Evolutionary conservation across 2,113 vertebrate species (phyloP), one percentile per base, ranked within the genome.

Genomic region (Ascaphus truei): DNA sequence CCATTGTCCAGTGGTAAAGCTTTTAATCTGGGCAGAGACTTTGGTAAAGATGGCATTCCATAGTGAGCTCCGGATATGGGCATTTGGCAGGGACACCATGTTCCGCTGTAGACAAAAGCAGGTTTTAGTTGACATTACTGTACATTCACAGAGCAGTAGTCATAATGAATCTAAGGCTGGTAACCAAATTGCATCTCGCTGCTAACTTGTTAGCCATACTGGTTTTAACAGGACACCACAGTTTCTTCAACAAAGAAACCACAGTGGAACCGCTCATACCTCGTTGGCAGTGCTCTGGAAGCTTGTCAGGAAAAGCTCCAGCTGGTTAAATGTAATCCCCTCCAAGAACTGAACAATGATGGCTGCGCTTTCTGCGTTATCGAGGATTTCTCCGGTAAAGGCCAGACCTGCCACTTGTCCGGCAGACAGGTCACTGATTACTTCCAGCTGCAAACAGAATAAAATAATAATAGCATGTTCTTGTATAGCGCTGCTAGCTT

Each of bases 321-420:
- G 15, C 3, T 76, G 52, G 5, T 3, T 39, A 4, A 25, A 37
- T 13, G 69, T 16, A 41, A 41, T 30, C 10, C 2, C 22, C 2
- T 66, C 22, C 64, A 81, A 9, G 22, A 71, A 48, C 0, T 1
- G 2, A 7, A 57, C n/a, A 11, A 78, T 36, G 16, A 18, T 5
- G 6, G 41, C 13, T 15, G 63, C 59, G 11, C 3, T 41, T 0
- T 0, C 39, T 10, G 3, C 4, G 15, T 75, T 15, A 5, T 55
- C 50, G 36, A 79, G 62, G 25, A 68, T 26, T 3, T 18, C 62
- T 2, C 71, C 13, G 5, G 12, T 63, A 11, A 81, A 74, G 26
- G 75, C 71, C 1, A 78, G 4, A 0, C 64, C 61, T 39, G 71
- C 71, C 0, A 78, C 51, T 16, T 80, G 77, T 1, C 18, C 52